Conservation (phyloP, 2,888 invertebrate genomes). For the Lasioglossum calceatum region DNA sequence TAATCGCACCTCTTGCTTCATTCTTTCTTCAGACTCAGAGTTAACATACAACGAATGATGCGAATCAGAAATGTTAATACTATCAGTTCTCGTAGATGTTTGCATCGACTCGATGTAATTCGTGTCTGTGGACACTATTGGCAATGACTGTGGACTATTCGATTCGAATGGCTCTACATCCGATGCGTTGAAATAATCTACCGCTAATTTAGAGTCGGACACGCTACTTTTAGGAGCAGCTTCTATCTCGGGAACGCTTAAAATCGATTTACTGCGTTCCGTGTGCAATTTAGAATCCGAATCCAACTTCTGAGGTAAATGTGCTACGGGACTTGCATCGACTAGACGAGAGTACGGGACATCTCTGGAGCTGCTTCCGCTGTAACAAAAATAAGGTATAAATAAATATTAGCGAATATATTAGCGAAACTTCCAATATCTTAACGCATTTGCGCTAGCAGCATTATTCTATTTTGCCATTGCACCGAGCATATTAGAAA, state of each 20-base stretch:
- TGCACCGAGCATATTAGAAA: conserved; percentile 16
- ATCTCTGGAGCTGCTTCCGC: conserved; percentile 86
- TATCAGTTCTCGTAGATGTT: conserved; percentile 84
- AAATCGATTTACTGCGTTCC: conserved; percentile 84
- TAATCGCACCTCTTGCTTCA: conserved; percentile 85
- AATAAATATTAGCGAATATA: not conserved
- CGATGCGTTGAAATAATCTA: conserved; percentile 88
- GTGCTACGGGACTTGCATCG: conserved; percentile 87
- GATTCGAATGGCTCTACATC: conserved; percentile 78
- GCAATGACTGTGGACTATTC: conserved; percentile 79
- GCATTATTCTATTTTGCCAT: conserved; percentile 4
- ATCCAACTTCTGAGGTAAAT: conserved; percentile 87
- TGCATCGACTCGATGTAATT: conserved; percentile 79
- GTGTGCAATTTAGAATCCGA: conserved; percentile 90
- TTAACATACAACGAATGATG: conserved; percentile 88
- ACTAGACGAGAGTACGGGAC: conserved; percentile 93
- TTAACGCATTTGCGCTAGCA: not conserved
- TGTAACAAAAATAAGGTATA: conserved; percentile 53
- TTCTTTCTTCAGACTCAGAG: conserved; percentile 86
- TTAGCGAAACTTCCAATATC: not conserved
- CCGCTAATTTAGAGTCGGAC: conserved; percentile 93
- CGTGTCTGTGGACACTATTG: conserved; percentile 75
- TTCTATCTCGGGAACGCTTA: conserved; percentile 85
- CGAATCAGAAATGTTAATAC: conserved; percentile 88
- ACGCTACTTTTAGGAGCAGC: conserved; percentile 91